These are phyloP conservation scores for Sthenelais limicola DNA, from an alignment of 2,888 invertebrate genomes.

Conservation along the genomic window DNA sequence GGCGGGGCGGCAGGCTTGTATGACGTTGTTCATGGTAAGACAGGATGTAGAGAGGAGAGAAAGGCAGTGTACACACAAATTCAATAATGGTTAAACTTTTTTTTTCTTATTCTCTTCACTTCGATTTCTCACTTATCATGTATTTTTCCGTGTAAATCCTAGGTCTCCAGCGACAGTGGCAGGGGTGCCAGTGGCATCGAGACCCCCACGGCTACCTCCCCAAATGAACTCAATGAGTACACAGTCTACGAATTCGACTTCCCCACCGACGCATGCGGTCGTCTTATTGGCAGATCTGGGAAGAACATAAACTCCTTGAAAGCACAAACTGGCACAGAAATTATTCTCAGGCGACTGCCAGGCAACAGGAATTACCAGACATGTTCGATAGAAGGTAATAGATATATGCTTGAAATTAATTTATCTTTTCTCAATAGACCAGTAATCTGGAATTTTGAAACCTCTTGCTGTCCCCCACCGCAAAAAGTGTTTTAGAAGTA, in stretches of 20 bases:
- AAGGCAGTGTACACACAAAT: no score
- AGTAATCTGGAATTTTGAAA: no score
- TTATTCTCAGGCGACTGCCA: slow-evolving; percentile 85
- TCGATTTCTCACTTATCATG: neutral
- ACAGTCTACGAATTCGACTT: slow-evolving; percentile 70
- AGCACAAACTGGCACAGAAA: slow-evolving; percentile 83
- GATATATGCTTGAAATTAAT: no score
- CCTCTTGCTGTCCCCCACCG: no score
- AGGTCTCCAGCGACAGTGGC: slow-evolving; percentile 43
- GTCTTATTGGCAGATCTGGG: slow-evolving; percentile 89
- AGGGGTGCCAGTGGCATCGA: slow-evolving; percentile 37
- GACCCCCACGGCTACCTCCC: slow-evolving; percentile 21
- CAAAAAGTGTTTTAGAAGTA: no score
- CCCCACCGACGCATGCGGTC: slow-evolving; percentile 81
- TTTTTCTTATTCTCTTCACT: no score
- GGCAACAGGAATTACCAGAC: slow-evolving; percentile 81
- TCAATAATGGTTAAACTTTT: no score
- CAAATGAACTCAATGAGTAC: slow-evolving; percentile 24
- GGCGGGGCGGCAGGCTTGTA: no score
- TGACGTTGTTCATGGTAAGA: no score
- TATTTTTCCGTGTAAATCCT: neutral
- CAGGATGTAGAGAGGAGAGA: no score
- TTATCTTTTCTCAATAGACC: no score
- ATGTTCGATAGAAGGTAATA: slow-evolving; percentile 37
- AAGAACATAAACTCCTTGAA: slow-evolving; percentile 85